A percentile compares a stretch with the other conserved stretches of the same genome.
Evolutionary conservation across 2,888 invertebrate species (phyloP).

Genomic region (Xestia xanthographa): DNA sequence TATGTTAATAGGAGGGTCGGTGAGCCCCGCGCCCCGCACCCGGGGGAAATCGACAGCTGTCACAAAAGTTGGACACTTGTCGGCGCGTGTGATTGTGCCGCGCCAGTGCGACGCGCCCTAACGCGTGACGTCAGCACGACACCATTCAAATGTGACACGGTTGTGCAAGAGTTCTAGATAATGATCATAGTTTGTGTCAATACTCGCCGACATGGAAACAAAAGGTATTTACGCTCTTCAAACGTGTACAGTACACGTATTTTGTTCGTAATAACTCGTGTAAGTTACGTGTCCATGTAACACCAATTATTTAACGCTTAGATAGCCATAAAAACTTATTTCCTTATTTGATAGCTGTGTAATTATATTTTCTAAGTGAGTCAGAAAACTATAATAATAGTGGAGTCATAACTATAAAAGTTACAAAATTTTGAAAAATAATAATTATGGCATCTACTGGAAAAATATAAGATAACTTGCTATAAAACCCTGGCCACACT

Average conservation of each 20-base stretch:
- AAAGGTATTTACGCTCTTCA: background rate
- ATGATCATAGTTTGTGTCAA: slow-evolving; percentile 41
- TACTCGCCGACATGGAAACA: slow-evolving; percentile 8
- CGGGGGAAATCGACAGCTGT: slow-evolving; percentile 72
- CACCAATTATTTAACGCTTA: slow-evolving; percentile 20
- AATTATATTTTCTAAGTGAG: background rate
- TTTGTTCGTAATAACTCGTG: slow-evolving; percentile 16
- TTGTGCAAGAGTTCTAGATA: slow-evolving; percentile 37
- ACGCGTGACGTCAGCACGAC: slow-evolving; percentile 15
- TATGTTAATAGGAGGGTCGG: slow-evolving; percentile 64
- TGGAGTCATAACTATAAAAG: background rate
- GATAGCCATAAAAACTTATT: background rate
- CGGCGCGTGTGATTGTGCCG: slow-evolving; percentile 56
- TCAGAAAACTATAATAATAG: background rate
- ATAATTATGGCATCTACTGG: background rate
- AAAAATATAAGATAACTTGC: background rate
- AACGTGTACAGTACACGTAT: background rate
- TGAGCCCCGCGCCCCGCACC: slow-evolving; percentile 44
- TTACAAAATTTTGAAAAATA: background rate
- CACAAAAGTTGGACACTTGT: slow-evolving; percentile 64
- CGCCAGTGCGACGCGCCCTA: slow-evolving; percentile 44
- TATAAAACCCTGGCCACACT: background rate
- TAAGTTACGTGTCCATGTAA: background rate
- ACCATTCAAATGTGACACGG: slow-evolving; percentile 20
- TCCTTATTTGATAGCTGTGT: background rate